Evolutionary conservation across 2,797 vertebrate species (phyloP), one percentile per base, ranked within the genome.

Genomic region (Hydrophis major): DNA sequence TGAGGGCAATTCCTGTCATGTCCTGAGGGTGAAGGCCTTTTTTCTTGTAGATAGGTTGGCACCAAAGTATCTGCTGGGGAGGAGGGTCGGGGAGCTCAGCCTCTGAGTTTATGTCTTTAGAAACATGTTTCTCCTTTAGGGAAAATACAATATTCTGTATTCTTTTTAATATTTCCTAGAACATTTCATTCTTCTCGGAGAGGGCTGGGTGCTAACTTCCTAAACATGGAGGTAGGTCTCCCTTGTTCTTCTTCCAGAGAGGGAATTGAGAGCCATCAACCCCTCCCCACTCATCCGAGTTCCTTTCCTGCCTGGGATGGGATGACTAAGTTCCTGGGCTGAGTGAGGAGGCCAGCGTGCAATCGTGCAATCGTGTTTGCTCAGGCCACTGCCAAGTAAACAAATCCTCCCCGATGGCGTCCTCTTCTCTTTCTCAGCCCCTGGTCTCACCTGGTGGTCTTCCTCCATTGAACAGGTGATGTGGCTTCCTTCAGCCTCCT

Each of bases 401-500:
- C 90, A 86, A 47, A 42, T 32, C 50, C 74, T 55, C 6, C 3
- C 7, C 1, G 47, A 6, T 1, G 6, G 37, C 59, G 25, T 86
- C 90, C 69, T 11, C 25, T 28, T 2, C 56, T 37, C 50, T 60
- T n/a, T 25, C 86, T 16, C 3, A 7, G 8, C 27, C 86, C 63
- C 56, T 60, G 4, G 27, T 4, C 89, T 55, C 13, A 20, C 86
- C 90, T 53, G 25, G 56, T 13, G 42, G 87, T 14, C 90, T 89
- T 57, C 90, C 93, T 57, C 42, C 66, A 11, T 57, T 47, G 12
- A 57, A 2, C 3, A 55, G 88, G 87, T 18, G 27, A 27, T 83
- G 89, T 90, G 69, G 22, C 47, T 92, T 95, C 90, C 92, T 92
- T 87, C 11, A 8, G 91, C 69, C 86, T 66, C 61, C 16, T 90